Percentiles rank a stretch among this genome's conserved stretches.
These are phyloP conservation scores for Hedychridium roseum DNA, from an alignment of 2,888 invertebrate genomes.

Conservation along the genomic window DNA sequence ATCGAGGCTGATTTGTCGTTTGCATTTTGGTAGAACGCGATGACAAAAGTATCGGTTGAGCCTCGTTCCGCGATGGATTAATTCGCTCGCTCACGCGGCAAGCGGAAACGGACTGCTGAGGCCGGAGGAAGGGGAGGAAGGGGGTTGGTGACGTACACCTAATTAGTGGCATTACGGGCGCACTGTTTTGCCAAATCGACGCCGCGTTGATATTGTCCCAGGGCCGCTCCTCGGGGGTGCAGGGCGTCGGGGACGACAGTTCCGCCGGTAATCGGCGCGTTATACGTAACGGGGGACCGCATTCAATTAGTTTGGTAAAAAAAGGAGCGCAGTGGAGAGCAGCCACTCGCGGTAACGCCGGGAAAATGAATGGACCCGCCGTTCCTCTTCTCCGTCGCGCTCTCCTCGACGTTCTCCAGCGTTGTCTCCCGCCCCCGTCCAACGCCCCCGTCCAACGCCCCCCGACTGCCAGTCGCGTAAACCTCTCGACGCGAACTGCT, in stretches of 20 bases:
- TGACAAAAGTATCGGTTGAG: too few species aligned
- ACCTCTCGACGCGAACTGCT: too few species aligned
- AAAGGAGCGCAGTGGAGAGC: too few species aligned
- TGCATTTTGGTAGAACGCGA: too few species aligned
- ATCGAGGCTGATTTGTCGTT: too few species aligned
- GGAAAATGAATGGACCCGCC: slow-evolving; percentile 45
- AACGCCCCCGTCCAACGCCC: background rate
- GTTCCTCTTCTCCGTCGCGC: background rate
- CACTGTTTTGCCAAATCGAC: slow-evolving; percentile 51
- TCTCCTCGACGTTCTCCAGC: slow-evolving; percentile 1
- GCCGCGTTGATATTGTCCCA: slow-evolving; percentile 50
- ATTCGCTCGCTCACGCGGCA: too few species aligned
- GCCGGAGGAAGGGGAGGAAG: slow-evolving; percentile 6
- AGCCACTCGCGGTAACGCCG: slow-evolving; percentile 45
- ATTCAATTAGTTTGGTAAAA: slow-evolving; percentile 56
- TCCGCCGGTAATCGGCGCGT: slow-evolving; percentile 48
- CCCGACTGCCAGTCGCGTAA: background rate
- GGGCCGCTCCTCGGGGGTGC: slow-evolving; percentile 8
- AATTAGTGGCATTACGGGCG: slow-evolving; percentile 52
- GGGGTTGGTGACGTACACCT: slow-evolving; percentile 43
- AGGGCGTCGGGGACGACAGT: slow-evolving; percentile 37
- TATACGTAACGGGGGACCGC: slow-evolving; percentile 45
- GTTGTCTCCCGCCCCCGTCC: slow-evolving; percentile 1
- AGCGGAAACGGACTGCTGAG: too few species aligned
- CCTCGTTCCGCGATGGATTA: too few species aligned